Evolutionary conservation across 2,113 vertebrate species (phyloP), one percentile per base, ranked within the genome.

Genomic region (Nycticebus coucang): DNA sequence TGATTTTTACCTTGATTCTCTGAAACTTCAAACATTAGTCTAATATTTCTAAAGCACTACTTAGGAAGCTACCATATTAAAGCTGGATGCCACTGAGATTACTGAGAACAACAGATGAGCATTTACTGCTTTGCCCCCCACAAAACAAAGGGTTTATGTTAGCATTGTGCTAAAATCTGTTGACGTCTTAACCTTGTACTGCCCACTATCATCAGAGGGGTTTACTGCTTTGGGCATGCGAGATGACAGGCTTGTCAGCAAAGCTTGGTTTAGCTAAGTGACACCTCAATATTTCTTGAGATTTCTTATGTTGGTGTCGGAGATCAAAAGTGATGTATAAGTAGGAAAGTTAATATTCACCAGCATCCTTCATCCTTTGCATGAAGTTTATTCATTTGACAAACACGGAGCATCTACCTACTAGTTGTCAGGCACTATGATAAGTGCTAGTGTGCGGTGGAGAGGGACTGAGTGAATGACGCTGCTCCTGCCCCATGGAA

Each of bases 1-100:
- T 85, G 90, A 81, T 64, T 90, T 92, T 92, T 72, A 59, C 55
- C 87, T 95, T 30, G 66, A 80, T 79, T 86, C 21, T 89, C 59
- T 33, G 26, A 8, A 77, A 7, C 7, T 1, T 87, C n/a, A 59
- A 24, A 53, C 91, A 33, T 41, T 50, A 18, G 35, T 14, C 41
- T 92, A 69, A 86, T 33, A 78, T 66, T 86, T 94, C 68, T 71
- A 3, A 91, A 93, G 50, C 26, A 21, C 19, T 5, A 4, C 37
- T 79, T 50, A 45, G 26, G 55, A 91, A 74, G 13, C 19, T 2
- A 15, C 33, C 33, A n/a, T 13, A 59, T 68, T 66, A 66, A 93
- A 79, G 13, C 57, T 33, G 9, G 75, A 86, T 85, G 69, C 62
- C n/a, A 28, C 24, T 35, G 59, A 92, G 53, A 85, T 93, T 26